Conservation (phyloP, 2,888 invertebrate species). For the Ornithoptera priamus region DNA sequence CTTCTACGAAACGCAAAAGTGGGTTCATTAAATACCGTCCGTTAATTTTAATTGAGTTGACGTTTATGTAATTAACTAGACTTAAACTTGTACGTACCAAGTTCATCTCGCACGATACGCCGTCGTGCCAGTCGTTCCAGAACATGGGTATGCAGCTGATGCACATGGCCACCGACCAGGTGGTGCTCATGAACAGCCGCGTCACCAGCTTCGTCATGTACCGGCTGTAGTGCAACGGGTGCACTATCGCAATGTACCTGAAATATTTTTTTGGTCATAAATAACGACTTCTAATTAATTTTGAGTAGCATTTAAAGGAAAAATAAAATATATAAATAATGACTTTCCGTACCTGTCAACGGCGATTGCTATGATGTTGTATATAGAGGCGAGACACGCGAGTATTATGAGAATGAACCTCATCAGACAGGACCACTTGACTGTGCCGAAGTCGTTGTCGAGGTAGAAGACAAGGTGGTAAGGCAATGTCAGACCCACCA, state of each 20-base stretch:
- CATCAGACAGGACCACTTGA: constrained; percentile 83
- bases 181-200: constrained; percentile 81
- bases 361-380: constrained; percentile 88
- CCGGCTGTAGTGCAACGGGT: constrained; percentile 88
- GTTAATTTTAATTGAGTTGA: too few species aligned
- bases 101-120: constrained; percentile 84
- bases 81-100: constrained; percentile 62
- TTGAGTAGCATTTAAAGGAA: too few species aligned
- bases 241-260: constrained; percentile 88
- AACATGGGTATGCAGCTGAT: constrained; percentile 86
- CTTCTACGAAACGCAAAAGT: too few species aligned
- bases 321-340: too few species aligned
- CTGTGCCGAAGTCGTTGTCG: constrained; percentile 79
- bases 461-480: constrained; percentile 89
- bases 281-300: too few species aligned
- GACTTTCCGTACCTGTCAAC: constrained; percentile 80
- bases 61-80: not conserved
- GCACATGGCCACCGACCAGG: constrained; percentile 84
- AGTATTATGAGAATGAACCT: constrained; percentile 87
- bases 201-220: constrained; percentile 86
- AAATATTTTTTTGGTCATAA: constrained; percentile 32
- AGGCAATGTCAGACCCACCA: constrained; percentile 88
- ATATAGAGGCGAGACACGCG: constrained; percentile 88
- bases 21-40: too few species aligned
- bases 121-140: constrained; percentile 87